phyloP scores from a whole-genome alignment of 2,797 vertebrate species.

The Potorous gilbertii region DNA sequence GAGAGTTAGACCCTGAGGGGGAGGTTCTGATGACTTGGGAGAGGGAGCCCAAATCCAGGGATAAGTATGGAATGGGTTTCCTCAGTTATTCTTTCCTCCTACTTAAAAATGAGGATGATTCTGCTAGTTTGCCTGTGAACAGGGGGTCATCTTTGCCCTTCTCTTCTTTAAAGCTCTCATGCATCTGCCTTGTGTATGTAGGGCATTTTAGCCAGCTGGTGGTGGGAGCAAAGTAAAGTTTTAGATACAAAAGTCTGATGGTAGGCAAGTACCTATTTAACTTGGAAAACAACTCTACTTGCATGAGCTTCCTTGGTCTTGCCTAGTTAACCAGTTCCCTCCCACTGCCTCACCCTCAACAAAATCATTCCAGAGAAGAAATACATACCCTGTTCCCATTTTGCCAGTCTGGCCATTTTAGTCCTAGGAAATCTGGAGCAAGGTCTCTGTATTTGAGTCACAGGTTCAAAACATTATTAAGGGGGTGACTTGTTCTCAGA shows the following conservation, averaged over 20 bases:
- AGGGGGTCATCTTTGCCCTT: not conserved
- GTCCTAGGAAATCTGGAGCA: not conserved
- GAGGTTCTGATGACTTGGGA: not conserved
- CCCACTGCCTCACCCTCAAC: not conserved
- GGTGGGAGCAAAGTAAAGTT: not conserved
- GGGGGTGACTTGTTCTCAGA: not conserved
- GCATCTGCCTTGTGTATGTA: not conserved
- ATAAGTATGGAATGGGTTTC: not conserved
- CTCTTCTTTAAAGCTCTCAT: not conserved
- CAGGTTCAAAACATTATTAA: slow-evolving; percentile 27
- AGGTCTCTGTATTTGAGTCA: not conserved
- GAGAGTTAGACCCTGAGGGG: not conserved
- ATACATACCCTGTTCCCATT: not conserved
- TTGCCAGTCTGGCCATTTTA: not conserved
- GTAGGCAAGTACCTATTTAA: not conserved
- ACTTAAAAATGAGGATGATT: not conserved
- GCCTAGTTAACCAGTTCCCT: not conserved
- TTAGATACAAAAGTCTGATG: not conserved
- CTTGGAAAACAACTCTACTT: slow-evolving; percentile 21
- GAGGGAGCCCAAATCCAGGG: not conserved
- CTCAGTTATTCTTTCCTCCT: not conserved
- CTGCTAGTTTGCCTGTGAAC: not conserved
- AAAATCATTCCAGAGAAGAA: slow-evolving; percentile 50
- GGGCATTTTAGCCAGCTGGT: not conserved
- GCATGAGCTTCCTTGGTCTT: slow-evolving; percentile 29